Conservation (phyloP, 2,797 vertebrate species). For the Neopelma chrysocephalum region DNA sequence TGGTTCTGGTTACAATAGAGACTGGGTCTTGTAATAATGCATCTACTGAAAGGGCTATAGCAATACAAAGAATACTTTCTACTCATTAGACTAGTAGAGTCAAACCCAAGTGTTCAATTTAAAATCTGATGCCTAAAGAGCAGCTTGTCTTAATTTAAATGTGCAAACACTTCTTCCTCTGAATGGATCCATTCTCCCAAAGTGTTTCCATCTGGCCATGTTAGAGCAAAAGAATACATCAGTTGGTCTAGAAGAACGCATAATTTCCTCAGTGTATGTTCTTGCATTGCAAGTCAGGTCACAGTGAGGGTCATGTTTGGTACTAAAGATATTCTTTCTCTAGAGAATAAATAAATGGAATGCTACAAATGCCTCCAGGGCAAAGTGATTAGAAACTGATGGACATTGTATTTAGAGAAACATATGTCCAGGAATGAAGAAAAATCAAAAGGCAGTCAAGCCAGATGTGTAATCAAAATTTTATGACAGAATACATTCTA, state of each 20-base stretch:
- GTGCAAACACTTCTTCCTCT: slow-evolving; percentile 45
- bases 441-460: slow-evolving; percentile 40
- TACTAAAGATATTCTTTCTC: slow-evolving; percentile 47
- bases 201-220: slow-evolving; percentile 45
- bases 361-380: slow-evolving; percentile 21
- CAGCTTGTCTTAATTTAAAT: slow-evolving; percentile 59
- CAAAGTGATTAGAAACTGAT: slow-evolving; percentile 46
- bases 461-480: slow-evolving; percentile 50
- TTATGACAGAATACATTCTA: slow-evolving; percentile 8
- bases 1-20: neutral
- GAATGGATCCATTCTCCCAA: slow-evolving; percentile 26
- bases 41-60: neutral
- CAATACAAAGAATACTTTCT: slow-evolving; percentile 34
- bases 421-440: slow-evolving; percentile 7
- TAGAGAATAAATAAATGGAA: slow-evolving; percentile 54
- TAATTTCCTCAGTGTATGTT: slow-evolving; percentile 19
- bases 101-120: slow-evolving; percentile 30
- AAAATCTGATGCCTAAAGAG: slow-evolving; percentile 37
- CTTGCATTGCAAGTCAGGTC: slow-evolving; percentile 49
- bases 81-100: neutral
- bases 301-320: slow-evolving; percentile 41
- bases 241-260: neutral
- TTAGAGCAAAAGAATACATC: slow-evolving; percentile 32
- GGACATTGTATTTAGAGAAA: slow-evolving; percentile 43
- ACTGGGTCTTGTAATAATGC: neutral